Conservation (phyloP, 2,113 vertebrate genomes). For the Myrmecophaga tridactyla region DNA sequence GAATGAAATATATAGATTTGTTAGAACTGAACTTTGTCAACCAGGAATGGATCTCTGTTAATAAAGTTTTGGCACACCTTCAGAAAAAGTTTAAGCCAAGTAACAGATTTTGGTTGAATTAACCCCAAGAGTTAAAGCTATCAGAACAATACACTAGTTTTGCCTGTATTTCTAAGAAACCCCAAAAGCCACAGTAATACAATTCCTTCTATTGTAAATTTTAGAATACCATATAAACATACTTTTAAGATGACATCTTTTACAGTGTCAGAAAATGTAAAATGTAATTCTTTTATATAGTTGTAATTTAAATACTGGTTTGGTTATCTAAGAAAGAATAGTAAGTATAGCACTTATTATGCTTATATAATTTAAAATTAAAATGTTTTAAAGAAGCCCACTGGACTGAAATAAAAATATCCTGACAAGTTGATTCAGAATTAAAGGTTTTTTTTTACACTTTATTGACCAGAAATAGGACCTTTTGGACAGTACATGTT, state of each 20-base stretch:
- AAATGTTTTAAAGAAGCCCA: conserved; percentile 14
- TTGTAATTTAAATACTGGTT: conserved; percentile 1
- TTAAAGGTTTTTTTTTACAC: neutral
- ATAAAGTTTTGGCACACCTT: conserved; percentile 4
- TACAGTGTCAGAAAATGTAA: neutral
- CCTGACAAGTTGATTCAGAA: conserved; percentile 31
- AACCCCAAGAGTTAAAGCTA: neutral
- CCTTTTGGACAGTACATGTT: neutral
- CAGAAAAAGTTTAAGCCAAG: neutral
- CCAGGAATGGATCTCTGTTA: neutral
- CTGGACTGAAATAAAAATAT: neutral
- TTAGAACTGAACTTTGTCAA: conserved; percentile 24
- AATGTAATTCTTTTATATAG: neutral
- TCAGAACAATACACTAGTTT: neutral
- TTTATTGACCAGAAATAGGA: neutral
- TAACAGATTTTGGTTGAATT: neutral
- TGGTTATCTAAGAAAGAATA: neutral
- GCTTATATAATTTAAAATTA: conserved; percentile 26
- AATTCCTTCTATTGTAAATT: neutral
- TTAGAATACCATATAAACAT: neutral
- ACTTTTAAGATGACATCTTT: conserved; percentile 8
- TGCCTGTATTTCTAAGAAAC: conserved; percentile 23
- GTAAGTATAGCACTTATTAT: conserved; percentile 25
- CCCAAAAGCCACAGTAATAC: neutral
- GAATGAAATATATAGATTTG: neutral